Conservation (phyloP, 1,140 invertebrate genomes). For the Ooceraea biroi region DNA sequence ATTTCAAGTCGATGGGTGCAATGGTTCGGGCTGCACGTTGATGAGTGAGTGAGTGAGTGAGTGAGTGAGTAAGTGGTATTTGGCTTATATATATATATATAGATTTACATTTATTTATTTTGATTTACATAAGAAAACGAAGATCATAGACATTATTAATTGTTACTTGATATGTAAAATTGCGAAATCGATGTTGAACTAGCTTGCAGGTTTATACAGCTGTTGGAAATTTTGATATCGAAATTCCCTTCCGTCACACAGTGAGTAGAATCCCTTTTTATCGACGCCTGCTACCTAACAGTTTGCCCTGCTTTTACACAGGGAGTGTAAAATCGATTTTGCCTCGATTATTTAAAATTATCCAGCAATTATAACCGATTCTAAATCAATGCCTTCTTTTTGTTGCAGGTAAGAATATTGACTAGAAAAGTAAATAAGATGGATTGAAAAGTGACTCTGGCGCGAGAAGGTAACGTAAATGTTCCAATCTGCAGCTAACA, state of each 20-base stretch:
- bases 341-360: slow-evolving; percentile 13
- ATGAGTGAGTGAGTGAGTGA: too few species aligned
- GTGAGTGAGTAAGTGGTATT: too few species aligned
- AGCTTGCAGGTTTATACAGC: not conserved
- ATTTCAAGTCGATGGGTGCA: too few species aligned
- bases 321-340: not conserved
- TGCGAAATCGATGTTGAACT: not conserved
- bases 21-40: too few species aligned
- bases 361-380: not conserved
- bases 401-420: slow-evolving; percentile 78
- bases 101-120: too few species aligned
- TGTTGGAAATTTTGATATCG: slow-evolving; percentile 54
- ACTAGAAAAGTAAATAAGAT: not conserved
- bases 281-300: slow-evolving; percentile 65
- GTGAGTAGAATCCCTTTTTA: slow-evolving; percentile 59
- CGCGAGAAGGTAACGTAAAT: slow-evolving; percentile 68
- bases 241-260: slow-evolving; percentile 10
- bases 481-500: slow-evolving; percentile 53
- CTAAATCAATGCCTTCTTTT: slow-evolving; percentile 60
- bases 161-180: not conserved
- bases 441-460: not conserved
- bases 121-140: too few species aligned
- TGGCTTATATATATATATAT: too few species aligned
- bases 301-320: not conserved
- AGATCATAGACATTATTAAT: not conserved